A percentile compares a stretch with the other conserved stretches of the same genome.
Evolutionary conservation across 2,888 invertebrate genomes (phyloP).

Genomic region (Drosophila aldrichi): DNA sequence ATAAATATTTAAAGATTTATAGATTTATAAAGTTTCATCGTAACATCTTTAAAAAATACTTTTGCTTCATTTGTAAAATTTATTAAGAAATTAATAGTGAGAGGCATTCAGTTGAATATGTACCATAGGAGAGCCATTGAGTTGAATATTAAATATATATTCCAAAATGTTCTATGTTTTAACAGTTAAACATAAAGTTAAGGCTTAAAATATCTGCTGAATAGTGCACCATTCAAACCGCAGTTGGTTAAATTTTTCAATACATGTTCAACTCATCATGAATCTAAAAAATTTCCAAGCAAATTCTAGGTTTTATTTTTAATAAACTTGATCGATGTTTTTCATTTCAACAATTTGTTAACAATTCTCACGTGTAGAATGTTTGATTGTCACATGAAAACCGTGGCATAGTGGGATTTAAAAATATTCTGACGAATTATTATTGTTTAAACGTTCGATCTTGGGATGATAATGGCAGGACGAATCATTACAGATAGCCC

Average conservation of each 20-base stretch:
- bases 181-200: constrained; percentile 13
- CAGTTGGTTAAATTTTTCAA: constrained; percentile 20
- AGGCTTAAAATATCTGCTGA: constrained; percentile 33
- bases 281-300: background rate
- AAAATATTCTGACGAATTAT: constrained; percentile 73
- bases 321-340: constrained; percentile 15
- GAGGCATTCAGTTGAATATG: constrained; percentile 24
- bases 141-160: constrained; percentile 30
- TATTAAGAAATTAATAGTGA: constrained; percentile 23
- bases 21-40: background rate
- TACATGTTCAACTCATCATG: constrained; percentile 21
- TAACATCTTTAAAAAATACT: background rate
- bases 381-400: constrained; percentile 41
- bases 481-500: background rate
- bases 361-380: constrained; percentile 65
- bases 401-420: constrained; percentile 46
- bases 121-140: constrained; percentile 5
- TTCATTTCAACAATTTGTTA: constrained; percentile 36
- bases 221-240: constrained; percentile 50
- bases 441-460: constrained; percentile 73
- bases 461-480: constrained; percentile 58
- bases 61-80: constrained; percentile 5
- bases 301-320: constrained; percentile 6
- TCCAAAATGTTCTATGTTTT: constrained; percentile 6
- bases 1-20: background rate